Percentiles rank a stretch among this genome's conserved stretches.
These are phyloP conservation scores for Luehdorfia chinensis DNA, from an alignment of 1,140 invertebrate genomes.

Conservation along the genomic window DNA sequence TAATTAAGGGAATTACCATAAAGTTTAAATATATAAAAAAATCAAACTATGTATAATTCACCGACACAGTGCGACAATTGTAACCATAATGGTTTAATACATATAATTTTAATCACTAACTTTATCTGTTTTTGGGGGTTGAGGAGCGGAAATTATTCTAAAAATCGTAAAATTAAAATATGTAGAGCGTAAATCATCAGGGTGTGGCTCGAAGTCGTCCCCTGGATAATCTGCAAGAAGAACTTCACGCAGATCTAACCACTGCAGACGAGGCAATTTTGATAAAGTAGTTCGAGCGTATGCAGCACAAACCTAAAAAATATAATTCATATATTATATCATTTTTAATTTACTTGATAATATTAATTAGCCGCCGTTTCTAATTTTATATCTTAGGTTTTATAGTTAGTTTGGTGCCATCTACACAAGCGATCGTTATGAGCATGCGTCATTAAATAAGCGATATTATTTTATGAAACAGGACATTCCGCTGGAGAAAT, in stretches of 20 bases:
- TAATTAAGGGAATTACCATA: too few species aligned
- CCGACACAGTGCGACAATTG: too few species aligned
- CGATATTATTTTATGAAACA: too few species aligned
- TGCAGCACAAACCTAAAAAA: slow-evolving; percentile 41
- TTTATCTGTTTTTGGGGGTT: slow-evolving; percentile 63
- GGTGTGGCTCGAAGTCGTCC: slow-evolving; percentile 45
- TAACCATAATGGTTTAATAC: too few species aligned
- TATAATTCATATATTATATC: slow-evolving; percentile 7
- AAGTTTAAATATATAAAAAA: too few species aligned
- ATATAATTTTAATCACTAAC: too few species aligned
- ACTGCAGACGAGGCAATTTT: slow-evolving; percentile 40
- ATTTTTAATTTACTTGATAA: not conserved
- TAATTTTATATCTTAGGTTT: too few species aligned
- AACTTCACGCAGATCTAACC: slow-evolving; percentile 54
- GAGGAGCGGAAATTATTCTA: slow-evolving; percentile 58
- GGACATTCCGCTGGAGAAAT: too few species aligned
- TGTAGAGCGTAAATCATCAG: slow-evolving; percentile 57
- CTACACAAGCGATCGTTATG: too few species aligned
- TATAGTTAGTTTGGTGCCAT: not conserved
- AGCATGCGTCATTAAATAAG: too few species aligned
- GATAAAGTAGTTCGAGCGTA: slow-evolving; percentile 44
- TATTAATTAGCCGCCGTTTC: too few species aligned
- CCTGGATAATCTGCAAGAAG: slow-evolving; percentile 33
- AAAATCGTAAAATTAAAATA: slow-evolving; percentile 62
- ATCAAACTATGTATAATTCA: too few species aligned